Conservation (phyloP, 1,140 invertebrate species). For the Camponotus floridanus region DNA sequence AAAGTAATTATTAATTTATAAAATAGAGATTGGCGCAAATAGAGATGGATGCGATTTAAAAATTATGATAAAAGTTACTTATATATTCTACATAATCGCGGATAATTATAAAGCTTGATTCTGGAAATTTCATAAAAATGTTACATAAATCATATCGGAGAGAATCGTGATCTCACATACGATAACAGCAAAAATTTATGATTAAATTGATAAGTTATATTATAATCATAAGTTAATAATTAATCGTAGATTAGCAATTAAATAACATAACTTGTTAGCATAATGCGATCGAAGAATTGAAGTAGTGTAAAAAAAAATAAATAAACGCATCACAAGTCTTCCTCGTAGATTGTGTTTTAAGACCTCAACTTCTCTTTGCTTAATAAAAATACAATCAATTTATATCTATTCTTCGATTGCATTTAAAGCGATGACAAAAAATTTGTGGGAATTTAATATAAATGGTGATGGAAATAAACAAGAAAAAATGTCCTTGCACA, state of each 20-base stretch:
- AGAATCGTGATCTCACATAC: background rate
- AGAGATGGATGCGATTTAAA: too few species aligned
- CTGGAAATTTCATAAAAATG: background rate
- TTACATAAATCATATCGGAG: background rate
- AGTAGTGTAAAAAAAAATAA: background rate
- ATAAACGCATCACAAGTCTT: background rate
- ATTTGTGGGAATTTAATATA: constrained; percentile 23
- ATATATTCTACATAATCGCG: background rate
- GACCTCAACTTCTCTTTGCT: background rate
- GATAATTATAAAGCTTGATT: background rate
- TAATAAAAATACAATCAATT: constrained; percentile 7
- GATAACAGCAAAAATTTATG: background rate
- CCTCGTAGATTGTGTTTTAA: background rate
- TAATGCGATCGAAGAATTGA: background rate
- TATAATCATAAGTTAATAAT: background rate
- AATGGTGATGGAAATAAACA: constrained; percentile 32
- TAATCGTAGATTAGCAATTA: background rate
- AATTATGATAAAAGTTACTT: too few species aligned
- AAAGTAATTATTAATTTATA: too few species aligned
- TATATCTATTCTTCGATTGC: background rate
- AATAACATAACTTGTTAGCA: background rate
- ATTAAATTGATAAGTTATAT: background rate
- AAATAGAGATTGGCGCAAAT: too few species aligned
- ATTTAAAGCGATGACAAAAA: background rate
- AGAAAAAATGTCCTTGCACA: constrained; percentile 22